Conservation (phyloP, 2,797 vertebrate genomes). For the Petrocephalus sullivani region DNA sequence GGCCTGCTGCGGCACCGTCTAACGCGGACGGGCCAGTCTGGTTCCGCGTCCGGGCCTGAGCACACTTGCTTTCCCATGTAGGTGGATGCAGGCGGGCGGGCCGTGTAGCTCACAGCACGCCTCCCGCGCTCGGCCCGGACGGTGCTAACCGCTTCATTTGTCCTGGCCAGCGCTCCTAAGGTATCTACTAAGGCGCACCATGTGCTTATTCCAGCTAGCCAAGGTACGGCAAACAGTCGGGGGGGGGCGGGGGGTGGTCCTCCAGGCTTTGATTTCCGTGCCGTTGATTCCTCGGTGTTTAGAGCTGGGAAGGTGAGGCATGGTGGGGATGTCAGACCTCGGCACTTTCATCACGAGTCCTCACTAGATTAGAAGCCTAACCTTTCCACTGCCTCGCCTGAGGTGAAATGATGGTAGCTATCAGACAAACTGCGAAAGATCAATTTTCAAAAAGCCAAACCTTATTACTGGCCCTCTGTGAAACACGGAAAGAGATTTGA, state of each 20-base stretch:
- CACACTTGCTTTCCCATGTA: neutral
- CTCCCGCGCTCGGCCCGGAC: neutral
- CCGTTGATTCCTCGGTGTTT: conserved; percentile 27
- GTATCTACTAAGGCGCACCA: neutral
- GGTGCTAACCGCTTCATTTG: neutral
- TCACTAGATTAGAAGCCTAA: conserved; percentile 49
- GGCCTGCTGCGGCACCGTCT: neutral
- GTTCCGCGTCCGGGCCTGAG: neutral
- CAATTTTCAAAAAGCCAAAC: conserved; percentile 37
- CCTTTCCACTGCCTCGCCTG: conserved; percentile 45
- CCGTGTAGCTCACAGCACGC: neutral
- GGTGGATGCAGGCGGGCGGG: neutral
- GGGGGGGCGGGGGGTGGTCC: neutral
- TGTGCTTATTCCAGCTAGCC: neutral
- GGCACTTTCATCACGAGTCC: conserved; percentile 47
- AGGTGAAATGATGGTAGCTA: conserved; percentile 45
- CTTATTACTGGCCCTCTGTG: conserved; percentile 20
- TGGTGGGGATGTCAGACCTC: neutral
- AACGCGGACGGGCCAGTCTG: neutral
- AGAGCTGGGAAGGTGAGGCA: neutral
- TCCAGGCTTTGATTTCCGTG: neutral
- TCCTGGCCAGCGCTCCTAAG: neutral
- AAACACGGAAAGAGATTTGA: conserved; percentile 22
- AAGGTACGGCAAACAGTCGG: neutral
- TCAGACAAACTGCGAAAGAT: conserved; percentile 39